A percentile compares a stretch with the other conserved stretches of the same genome.
Evolutionary conservation across 2,113 vertebrate genomes (phyloP).

Genomic region (Mormyrus lacerda): DNA sequence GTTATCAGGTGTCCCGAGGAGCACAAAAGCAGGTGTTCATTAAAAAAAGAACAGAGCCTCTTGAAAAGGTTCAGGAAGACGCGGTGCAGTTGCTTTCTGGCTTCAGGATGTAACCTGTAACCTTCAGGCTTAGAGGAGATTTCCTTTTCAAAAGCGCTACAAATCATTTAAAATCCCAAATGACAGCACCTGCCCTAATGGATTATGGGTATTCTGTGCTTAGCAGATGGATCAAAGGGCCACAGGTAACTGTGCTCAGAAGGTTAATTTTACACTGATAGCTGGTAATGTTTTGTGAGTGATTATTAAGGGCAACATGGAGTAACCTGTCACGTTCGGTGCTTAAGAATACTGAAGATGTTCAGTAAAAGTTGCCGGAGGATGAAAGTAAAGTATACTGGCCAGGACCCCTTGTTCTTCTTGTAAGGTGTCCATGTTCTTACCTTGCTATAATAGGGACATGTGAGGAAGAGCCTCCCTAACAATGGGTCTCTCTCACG

Average conservation of each 20-base stretch:
- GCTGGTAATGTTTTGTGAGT: not conserved
- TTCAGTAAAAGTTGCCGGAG: not conserved
- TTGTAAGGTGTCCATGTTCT: not conserved
- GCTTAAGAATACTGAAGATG: not conserved
- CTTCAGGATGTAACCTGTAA: too few species aligned
- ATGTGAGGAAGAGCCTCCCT: not conserved
- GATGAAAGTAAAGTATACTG: not conserved
- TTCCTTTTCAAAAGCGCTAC: not conserved
- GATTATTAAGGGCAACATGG: not conserved
- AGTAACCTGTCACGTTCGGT: not conserved
- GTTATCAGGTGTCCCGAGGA: not conserved
- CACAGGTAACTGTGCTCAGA: not conserved
- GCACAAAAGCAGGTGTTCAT: not conserved
- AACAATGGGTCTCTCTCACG: not conserved
- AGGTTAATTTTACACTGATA: not conserved
- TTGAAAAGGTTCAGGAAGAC: not conserved
- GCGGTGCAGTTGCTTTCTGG: not conserved
- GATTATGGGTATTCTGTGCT: not conserved
- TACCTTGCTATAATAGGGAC: not conserved
- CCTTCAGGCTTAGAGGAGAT: not conserved
- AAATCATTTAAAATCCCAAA: not conserved
- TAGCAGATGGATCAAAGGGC: not conserved
- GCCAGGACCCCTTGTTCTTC: not conserved
- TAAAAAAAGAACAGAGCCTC: not conserved
- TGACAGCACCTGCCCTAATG: not conserved